These are phyloP conservation scores for Melanchra persicariae DNA, from an alignment of 2,888 invertebrate genomes.

Conservation along the genomic window DNA sequence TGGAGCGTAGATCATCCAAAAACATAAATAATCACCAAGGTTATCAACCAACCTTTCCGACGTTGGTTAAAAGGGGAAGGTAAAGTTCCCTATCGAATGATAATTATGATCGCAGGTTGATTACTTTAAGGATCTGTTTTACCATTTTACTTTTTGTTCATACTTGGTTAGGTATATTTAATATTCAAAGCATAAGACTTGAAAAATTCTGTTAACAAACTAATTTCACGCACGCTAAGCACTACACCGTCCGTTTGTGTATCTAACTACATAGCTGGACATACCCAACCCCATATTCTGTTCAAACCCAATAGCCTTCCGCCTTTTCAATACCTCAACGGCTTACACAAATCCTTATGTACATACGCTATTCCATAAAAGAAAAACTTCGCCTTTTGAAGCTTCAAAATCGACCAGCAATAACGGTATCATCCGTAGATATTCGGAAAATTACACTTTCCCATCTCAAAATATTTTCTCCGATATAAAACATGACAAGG, in stretches of 20 bases:
- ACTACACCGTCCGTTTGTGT: background rate
- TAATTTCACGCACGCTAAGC: constrained; percentile 30
- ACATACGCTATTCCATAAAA: constrained; percentile 31
- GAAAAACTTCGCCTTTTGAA: constrained; percentile 48
- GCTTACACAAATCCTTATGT: constrained; percentile 47
- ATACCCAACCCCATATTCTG: constrained; percentile 2
- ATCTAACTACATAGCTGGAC: constrained; percentile 18
- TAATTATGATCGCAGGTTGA: background rate
- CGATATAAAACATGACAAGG: constrained; percentile 58
- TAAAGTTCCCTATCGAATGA: background rate
- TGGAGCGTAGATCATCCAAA: background rate
- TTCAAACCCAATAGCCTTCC: constrained; percentile 32
- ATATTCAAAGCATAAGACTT: background rate
- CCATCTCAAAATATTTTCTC: constrained; percentile 44
- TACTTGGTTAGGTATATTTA: too few relatives aligned
- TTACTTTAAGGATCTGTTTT: background rate
- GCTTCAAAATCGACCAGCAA: constrained; percentile 36
- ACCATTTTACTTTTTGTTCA: background rate
- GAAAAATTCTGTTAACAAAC: constrained; percentile 3
- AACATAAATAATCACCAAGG: background rate
- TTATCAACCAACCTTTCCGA: background rate
- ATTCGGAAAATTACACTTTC: constrained; percentile 47
- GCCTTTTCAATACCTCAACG: constrained; percentile 47
- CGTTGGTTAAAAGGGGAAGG: too few relatives aligned
- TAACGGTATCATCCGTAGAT: constrained; percentile 34